Conservation (phyloP, 1,140 invertebrate species). For the Drosophila rhopaloa region DNA sequence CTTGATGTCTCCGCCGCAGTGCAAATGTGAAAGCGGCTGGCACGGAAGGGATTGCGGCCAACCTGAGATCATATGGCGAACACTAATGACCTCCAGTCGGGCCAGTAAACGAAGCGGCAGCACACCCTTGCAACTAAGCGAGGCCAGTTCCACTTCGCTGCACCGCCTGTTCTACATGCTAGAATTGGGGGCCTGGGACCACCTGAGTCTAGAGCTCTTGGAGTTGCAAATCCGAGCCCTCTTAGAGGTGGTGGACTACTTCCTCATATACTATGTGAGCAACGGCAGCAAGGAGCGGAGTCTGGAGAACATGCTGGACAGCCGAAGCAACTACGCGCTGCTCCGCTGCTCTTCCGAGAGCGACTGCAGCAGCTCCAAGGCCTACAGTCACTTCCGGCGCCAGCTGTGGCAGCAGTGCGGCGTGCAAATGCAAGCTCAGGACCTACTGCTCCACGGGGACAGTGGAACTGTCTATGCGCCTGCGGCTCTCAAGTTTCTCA, state of each 20-base stretch:
- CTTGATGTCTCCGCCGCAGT: constrained; percentile 79
- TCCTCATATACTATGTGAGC: constrained; percentile 85
- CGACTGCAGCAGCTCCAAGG: constrained; percentile 51
- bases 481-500: constrained; percentile 88
- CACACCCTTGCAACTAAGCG: constrained; percentile 53
- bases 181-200: constrained; percentile 84
- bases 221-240: constrained; percentile 88
- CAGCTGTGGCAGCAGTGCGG: constrained; percentile 56
- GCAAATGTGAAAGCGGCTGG: constrained; percentile 87
- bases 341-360: constrained; percentile 42
- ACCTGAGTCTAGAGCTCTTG: constrained; percentile 86
- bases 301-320: constrained; percentile 36
- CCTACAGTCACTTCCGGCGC: constrained; percentile 50
- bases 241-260: constrained; percentile 87
- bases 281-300: constrained; percentile 40
- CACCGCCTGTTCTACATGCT: constrained; percentile 87
- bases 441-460: constrained; percentile 87
- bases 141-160: constrained; percentile 84
- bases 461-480: constrained; percentile 87
- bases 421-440: constrained; percentile 85
- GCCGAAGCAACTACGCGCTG: constrained; percentile 46
- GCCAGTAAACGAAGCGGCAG: constrained; percentile 31
- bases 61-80: constrained; percentile 88
- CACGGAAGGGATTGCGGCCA: constrained; percentile 88
- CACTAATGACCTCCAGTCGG: constrained; percentile 85